phyloP scores from a whole-genome alignment of 2,888 invertebrate species.

The Clusia tigrina region DNA sequence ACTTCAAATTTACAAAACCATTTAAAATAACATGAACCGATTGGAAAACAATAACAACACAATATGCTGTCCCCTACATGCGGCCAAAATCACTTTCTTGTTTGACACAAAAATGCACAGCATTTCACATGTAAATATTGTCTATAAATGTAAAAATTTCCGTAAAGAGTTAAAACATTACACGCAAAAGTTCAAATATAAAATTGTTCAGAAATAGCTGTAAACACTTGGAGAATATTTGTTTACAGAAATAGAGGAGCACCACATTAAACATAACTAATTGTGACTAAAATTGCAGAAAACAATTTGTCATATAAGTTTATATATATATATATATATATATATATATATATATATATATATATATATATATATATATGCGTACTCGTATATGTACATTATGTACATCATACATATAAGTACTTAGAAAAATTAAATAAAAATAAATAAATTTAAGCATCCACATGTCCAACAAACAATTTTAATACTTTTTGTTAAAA shows the following conservation, averaged over 20 bases:
- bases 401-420: too few relatives aligned
- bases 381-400: too few relatives aligned
- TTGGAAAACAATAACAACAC: not conserved
- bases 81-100: too few relatives aligned
- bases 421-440: not conserved
- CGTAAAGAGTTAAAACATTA: not conserved
- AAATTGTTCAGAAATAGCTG: not conserved
- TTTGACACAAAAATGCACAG: not conserved
- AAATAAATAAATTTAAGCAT: not conserved
- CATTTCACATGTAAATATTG: not conserved
- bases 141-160: not conserved
- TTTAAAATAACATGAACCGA: not conserved
- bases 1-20: not conserved
- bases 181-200: not conserved
- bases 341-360: constrained; percentile 30
- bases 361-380: constrained; percentile 34
- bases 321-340: constrained; percentile 35
- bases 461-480: too few relatives aligned
- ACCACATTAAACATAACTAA: too few relatives aligned
- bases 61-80: not conserved
- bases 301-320: constrained; percentile 29
- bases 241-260: not conserved
- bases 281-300: constrained; percentile 21
- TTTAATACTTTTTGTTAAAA: too few relatives aligned
- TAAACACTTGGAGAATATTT: not conserved